Evolutionary conservation across 2,113 vertebrate species (phyloP).

Genomic region (Pogonocichla stellata): DNA sequence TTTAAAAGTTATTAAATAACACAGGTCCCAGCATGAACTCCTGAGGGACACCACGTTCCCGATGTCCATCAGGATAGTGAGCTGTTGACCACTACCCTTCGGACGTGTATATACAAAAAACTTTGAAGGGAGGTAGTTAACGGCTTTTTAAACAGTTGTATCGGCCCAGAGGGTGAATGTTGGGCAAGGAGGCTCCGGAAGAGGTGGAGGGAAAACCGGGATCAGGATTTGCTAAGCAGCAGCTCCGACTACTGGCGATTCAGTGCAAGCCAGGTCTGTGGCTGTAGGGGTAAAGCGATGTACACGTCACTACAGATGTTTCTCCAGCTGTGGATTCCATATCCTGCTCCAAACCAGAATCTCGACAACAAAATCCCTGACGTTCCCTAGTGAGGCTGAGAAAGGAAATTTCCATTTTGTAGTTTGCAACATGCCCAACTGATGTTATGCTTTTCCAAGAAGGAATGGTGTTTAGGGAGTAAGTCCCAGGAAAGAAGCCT

Average conservation of each 20-base stretch:
- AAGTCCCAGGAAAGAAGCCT: not conserved
- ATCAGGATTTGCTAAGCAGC: not conserved
- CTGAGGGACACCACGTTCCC: not conserved
- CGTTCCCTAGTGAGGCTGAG: not conserved
- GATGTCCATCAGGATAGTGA: not conserved
- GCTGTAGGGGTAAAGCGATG: not conserved
- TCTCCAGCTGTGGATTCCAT: not conserved
- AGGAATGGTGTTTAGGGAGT: not conserved
- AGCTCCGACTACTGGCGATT: not conserved
- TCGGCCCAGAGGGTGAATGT: not conserved
- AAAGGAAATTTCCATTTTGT: not conserved
- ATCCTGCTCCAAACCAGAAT: not conserved
- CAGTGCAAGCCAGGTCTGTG: not conserved
- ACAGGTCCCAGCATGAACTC: not conserved
- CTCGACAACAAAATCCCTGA: not conserved
- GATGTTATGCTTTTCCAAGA: not conserved
- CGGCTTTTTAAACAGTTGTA: not conserved
- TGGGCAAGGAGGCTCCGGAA: not conserved
- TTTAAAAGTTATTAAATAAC: not conserved
- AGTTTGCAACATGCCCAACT: not conserved
- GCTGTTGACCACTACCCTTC: not conserved
- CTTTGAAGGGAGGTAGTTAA: not conserved
- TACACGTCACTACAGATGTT: accelerated
- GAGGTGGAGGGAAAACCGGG: not conserved
- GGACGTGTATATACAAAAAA: not conserved